Evolutionary conservation across 2,113 vertebrate genomes (phyloP), one percentile per base, ranked within the genome.

Genomic region (Gymnarchus niloticus): DNA sequence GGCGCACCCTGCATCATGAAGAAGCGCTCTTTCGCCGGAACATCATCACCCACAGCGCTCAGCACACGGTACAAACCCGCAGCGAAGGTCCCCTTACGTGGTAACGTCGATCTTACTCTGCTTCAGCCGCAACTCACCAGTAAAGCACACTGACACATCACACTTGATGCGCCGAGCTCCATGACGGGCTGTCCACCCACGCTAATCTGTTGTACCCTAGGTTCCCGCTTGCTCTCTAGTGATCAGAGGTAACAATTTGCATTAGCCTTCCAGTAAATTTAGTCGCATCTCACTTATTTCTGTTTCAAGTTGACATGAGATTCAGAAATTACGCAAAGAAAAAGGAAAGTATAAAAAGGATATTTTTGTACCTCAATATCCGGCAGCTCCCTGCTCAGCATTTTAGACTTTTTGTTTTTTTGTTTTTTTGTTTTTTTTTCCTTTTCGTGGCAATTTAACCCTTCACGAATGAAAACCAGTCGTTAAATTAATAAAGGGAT

Each of bases 341-440:
- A 51, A 4, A 25, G 25, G 48, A 52, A 81, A 9, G 33, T 52
- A 76, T 54, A 21, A 81, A 81, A 81, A 81, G 7, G 5, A 69
- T 85, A 19, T n/a, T 61, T 4, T 54, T 48, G 87, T 94, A 96
- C 95, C 95, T 95, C 95, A 88, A 95, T 96, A 89, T 96, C 95
- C 89, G 91, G 91, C 19, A 93, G 84, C 90, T 95, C 94, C 89
- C 90, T 93, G 93, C 94, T 95, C 37, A 95, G 93, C 90, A 92
- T 88, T 5, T 90, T 86, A 82, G 93, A 92, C 95, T 59, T 86
- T 23, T 17, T 54, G 6, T 2, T 61, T 59, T 84, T 41, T n/a
- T n/a, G n/a, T n/a, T n/a, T n/a, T n/a, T n/a, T n/a, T n/a, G n/a
- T n/a, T n/a, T n/a, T n/a, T 57, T 85, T 23, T 23, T n/a, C 73